Evolutionary conservation across 2,888 invertebrate species (phyloP).

Genomic region (Protodeltote pygarga): DNA sequence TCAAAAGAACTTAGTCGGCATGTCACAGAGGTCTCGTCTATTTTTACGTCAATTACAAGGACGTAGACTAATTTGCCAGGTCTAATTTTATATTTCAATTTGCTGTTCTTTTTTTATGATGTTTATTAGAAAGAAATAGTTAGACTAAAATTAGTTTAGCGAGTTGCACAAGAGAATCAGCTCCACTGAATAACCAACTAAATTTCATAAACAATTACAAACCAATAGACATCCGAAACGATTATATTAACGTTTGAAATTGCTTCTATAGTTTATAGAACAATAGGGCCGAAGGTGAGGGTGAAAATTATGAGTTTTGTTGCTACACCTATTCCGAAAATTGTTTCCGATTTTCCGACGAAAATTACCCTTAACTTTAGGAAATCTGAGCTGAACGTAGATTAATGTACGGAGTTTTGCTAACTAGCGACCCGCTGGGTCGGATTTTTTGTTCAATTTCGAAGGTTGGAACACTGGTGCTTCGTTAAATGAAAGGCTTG

Average conservation of each 20-base stretch:
- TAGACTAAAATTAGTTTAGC: too few relatives aligned
- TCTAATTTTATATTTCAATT: too few relatives aligned
- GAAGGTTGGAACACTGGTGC: slow-evolving; percentile 16
- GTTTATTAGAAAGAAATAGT: too few relatives aligned
- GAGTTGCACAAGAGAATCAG: too few relatives aligned
- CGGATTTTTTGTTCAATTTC: slow-evolving; percentile 34
- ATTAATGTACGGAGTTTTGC: slow-evolving; percentile 76
- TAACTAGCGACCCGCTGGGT: slow-evolving; percentile 29
- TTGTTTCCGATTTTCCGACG: slow-evolving; percentile 76
- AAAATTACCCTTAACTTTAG: slow-evolving; percentile 70
- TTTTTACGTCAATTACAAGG: too few relatives aligned
- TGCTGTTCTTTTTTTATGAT: too few relatives aligned
- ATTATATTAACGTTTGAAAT: slow-evolving; percentile 45
- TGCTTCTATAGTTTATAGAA: slow-evolving; percentile 45
- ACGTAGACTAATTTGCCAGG: too few relatives aligned
- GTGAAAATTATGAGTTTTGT: slow-evolving; percentile 77
- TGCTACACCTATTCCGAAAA: slow-evolving; percentile 78
- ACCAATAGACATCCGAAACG: slow-evolving; percentile 41
- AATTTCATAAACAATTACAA: slow-evolving; percentile 47
- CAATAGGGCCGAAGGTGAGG: slow-evolving; percentile 69
- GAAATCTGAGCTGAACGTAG: slow-evolving; percentile 76
- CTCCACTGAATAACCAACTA: too few relatives aligned
- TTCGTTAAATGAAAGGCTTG: slow-evolving; percentile 15
- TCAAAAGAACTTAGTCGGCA: too few relatives aligned
- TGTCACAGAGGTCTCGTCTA: too few relatives aligned